Percentiles rank a stretch among this genome's conserved stretches.
phyloP scores from a whole-genome alignment of 2,113 vertebrate genomes.

The Galeopterus variegatus region DNA sequence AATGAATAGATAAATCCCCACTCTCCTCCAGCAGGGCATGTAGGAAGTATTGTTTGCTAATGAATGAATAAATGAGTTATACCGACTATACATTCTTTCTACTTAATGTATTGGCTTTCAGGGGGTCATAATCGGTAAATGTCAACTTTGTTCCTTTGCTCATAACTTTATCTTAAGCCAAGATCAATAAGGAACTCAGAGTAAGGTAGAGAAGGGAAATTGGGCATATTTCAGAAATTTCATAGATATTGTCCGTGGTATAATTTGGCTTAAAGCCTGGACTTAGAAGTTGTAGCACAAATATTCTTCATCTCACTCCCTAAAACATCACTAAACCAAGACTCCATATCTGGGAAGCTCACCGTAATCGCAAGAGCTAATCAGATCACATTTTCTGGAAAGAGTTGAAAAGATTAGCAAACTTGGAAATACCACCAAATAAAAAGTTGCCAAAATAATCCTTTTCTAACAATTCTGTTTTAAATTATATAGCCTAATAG shows the following conservation, averaged over 20 bases:
- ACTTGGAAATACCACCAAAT: conserved; percentile 59
- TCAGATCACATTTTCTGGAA: conserved; percentile 58
- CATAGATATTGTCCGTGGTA: not conserved
- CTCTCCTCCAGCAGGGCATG: not conserved
- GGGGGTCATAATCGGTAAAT: not conserved
- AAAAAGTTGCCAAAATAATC: conserved; percentile 43
- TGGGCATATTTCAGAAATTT: conserved; percentile 10
- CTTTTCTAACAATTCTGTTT: conserved; percentile 52
- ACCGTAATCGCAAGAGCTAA: conserved; percentile 40
- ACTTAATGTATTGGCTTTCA: not conserved
- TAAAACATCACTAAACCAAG: conserved; percentile 49
- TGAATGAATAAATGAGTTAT: not conserved
- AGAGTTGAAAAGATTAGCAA: conserved; percentile 52
- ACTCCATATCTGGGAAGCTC: not conserved
- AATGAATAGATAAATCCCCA: not conserved
- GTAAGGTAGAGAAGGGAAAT: not conserved
- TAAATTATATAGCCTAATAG: not conserved
- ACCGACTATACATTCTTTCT: not conserved
- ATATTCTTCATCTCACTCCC: not conserved
- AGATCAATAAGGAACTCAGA: not conserved
- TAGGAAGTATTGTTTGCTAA: not conserved
- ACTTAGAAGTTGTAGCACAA: not conserved
- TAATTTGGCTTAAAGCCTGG: conserved; percentile 31
- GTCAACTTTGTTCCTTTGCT: not conserved
- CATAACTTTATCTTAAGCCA: conserved; percentile 44